phyloP scores from a whole-genome alignment of 2,113 vertebrate species.

The Brachirus orientalis region DNA sequence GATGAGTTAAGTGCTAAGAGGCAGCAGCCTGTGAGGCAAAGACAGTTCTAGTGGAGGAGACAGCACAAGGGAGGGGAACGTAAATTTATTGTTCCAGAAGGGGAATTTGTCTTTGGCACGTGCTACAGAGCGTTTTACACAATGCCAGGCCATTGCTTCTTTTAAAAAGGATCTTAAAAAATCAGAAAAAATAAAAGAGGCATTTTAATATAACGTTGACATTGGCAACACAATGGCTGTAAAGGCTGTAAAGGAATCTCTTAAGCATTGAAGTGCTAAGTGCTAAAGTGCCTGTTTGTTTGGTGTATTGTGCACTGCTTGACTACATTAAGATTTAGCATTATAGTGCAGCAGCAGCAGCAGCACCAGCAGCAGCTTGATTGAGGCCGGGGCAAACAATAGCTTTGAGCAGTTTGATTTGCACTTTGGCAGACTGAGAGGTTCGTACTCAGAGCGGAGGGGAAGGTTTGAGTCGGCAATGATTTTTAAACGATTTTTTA shows the following conservation, averaged over 20 bases:
- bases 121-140: not conserved
- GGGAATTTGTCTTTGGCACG: not conserved
- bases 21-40: not conserved
- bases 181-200: not conserved
- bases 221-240: not conserved
- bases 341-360: not conserved
- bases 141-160: not conserved
- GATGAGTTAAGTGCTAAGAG: no score
- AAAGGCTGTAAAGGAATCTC: not conserved
- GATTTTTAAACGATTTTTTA: not conserved
- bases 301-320: not conserved
- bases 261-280: not conserved
- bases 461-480: not conserved
- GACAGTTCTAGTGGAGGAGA: not conserved
- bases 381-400: not conserved
- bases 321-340: not conserved
- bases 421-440: not conserved
- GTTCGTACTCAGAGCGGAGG: not conserved
- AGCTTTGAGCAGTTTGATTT: not conserved
- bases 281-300: not conserved
- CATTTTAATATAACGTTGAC: not conserved
- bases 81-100: not conserved
- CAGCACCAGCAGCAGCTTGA: not conserved
- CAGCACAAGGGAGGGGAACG: not conserved
- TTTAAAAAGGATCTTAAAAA: not conserved